Conservation (phyloP, 2,797 vertebrate species). For the Kryptopterus vitreolus region DNA sequence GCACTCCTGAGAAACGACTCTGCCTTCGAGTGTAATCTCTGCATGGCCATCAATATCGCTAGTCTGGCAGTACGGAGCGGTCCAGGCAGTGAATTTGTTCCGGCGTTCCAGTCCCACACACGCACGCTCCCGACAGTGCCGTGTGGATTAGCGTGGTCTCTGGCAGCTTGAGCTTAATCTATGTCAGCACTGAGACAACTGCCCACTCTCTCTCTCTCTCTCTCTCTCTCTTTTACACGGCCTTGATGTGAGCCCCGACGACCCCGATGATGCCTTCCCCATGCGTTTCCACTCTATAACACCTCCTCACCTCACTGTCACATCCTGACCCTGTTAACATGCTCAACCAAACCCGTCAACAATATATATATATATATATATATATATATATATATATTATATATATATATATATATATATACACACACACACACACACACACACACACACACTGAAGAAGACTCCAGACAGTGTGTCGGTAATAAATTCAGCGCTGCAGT, state of each 20-base stretch:
- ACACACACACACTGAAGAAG: background rate
- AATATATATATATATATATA: too few species aligned
- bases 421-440: too few species aligned
- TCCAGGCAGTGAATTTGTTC: slow-evolving; percentile 8
- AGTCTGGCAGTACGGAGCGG: background rate
- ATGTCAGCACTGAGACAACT: slow-evolving; percentile 51
- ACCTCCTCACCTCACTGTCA: slow-evolving; percentile 28
- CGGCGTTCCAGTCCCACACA: slow-evolving; percentile 10
- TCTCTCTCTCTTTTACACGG: slow-evolving; percentile 37
- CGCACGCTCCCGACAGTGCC: slow-evolving; percentile 14
- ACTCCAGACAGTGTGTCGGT: background rate
- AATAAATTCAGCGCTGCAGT: too few species aligned
- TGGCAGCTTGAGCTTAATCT: slow-evolving; percentile 53
- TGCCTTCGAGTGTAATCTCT: background rate
- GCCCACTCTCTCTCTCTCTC: slow-evolving; percentile 36
- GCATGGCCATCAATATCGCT: background rate
- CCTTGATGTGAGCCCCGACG: slow-evolving; percentile 30
- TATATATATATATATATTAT: too few species aligned
- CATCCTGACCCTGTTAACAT: slow-evolving; percentile 41
- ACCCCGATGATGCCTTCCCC: slow-evolving; percentile 38
- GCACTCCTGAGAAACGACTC: background rate
- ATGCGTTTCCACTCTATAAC: slow-evolving; percentile 27
- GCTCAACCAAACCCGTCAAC: slow-evolving; percentile 10
- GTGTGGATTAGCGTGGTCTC: slow-evolving; percentile 36
- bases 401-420: too few species aligned